These are phyloP conservation scores for Electrona antarctica DNA, from an alignment of 2,113 vertebrate genomes.

Conservation along the genomic window DNA sequence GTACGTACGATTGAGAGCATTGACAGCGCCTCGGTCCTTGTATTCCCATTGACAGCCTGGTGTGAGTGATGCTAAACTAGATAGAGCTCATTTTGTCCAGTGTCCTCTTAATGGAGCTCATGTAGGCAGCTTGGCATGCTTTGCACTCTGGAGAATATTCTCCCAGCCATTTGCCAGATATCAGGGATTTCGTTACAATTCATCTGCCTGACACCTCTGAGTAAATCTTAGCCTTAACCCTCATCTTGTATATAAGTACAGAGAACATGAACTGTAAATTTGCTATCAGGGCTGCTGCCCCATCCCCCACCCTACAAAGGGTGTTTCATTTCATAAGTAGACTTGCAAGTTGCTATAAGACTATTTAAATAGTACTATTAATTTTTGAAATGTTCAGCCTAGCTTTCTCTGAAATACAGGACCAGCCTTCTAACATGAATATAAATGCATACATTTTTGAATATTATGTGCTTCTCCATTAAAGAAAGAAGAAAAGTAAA, in stretches of 20 bases:
- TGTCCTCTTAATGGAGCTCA: slow-evolving; percentile 53
- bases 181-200: slow-evolving; percentile 81
- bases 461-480: slow-evolving; percentile 64
- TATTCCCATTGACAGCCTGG: slow-evolving; percentile 4
- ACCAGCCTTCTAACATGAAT: slow-evolving; percentile 44
- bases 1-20: slow-evolving; percentile 49
- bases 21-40: slow-evolving; percentile 41
- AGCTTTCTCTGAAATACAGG: slow-evolving; percentile 65
- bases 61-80: slow-evolving; percentile 35
- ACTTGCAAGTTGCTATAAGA: slow-evolving; percentile 48
- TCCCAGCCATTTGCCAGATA: slow-evolving; percentile 79
- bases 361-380: slow-evolving; percentile 34
- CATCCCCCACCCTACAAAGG: slow-evolving; percentile 18
- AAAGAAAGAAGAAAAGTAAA: slow-evolving; percentile 58
- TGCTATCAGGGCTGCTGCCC: slow-evolving; percentile 70
- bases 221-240: slow-evolving; percentile 81
- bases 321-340: slow-evolving; percentile 58
- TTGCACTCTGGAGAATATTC: slow-evolving; percentile 73
- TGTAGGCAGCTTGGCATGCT: slow-evolving; percentile 75
- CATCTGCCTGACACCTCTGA: slow-evolving; percentile 74
- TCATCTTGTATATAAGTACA: slow-evolving; percentile 66
- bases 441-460: slow-evolving; percentile 46
- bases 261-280: slow-evolving; percentile 62
- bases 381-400: slow-evolving; percentile 50
- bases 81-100: slow-evolving; percentile 52